A percentile compares a stretch with the other conserved stretches of the same genome.
Evolutionary conservation across 2,888 invertebrate species (phyloP).

Genomic region (Drosophila multiciliata): DNA sequence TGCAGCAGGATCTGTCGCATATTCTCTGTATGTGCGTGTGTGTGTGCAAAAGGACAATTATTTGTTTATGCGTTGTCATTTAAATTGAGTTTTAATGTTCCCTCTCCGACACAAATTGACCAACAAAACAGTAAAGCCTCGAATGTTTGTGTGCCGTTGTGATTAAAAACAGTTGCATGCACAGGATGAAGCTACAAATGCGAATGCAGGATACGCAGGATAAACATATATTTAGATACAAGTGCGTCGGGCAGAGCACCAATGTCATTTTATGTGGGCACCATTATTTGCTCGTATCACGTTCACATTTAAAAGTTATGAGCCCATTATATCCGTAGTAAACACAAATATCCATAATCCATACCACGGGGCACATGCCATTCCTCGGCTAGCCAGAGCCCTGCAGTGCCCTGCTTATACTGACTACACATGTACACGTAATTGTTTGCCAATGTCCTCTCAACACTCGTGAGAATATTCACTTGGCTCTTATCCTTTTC

Average conservation of each 20-base stretch:
- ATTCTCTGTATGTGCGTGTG: conserved; percentile 4
- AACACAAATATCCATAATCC: conserved; percentile 80
- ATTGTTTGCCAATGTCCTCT: conserved; percentile 77
- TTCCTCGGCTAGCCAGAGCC: conserved; percentile 6
- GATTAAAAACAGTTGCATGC: conserved; percentile 52
- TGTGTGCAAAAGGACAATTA: conserved; percentile 82
- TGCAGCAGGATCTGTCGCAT: conserved; percentile 2
- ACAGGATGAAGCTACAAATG: background rate
- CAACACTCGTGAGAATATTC: conserved; percentile 75
- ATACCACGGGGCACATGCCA: conserved; percentile 43
- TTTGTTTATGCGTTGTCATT: conserved; percentile 84
- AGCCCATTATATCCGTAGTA: conserved; percentile 74
- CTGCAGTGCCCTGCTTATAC: conserved; percentile 1
- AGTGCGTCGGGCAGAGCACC: background rate
- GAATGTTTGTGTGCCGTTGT: conserved; percentile 59
- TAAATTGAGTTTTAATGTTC: conserved; percentile 84
- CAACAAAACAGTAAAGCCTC: conserved; percentile 27
- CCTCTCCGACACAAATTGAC: conserved; percentile 45
- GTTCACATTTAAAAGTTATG: conserved; percentile 71
- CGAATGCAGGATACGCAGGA: background rate
- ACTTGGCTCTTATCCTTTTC: conserved; percentile 38
- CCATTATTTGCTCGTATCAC: conserved; percentile 79
- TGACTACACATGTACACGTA: conserved; percentile 73
- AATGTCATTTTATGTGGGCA: conserved; percentile 71
- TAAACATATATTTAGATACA: conserved; percentile 21